Percentiles rank a stretch among this genome's conserved stretches.
Evolutionary conservation across 1,140 invertebrate species (phyloP).

Genomic region (Diachasmimorpha longicaudata): DNA sequence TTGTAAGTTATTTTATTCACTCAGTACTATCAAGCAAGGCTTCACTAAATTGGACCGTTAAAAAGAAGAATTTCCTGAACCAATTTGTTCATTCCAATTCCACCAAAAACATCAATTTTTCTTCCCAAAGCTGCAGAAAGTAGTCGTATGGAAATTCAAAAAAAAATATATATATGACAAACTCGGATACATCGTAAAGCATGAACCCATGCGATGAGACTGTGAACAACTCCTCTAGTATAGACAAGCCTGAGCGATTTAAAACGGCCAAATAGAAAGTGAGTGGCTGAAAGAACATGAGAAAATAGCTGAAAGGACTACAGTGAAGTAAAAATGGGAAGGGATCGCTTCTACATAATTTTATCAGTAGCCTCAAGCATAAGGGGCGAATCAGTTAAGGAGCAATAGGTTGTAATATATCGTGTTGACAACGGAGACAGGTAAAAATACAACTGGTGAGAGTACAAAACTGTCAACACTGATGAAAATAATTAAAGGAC

Average conservation of each 20-base stretch:
- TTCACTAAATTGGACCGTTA: background rate
- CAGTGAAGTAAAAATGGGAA: background rate
- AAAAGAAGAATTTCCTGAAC: background rate
- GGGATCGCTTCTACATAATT: background rate
- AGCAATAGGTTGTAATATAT: background rate
- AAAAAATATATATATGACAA: background rate
- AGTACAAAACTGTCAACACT: conserved; percentile 2
- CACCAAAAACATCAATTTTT: background rate
- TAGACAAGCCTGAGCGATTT: background rate
- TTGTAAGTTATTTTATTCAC: background rate
- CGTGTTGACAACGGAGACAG: background rate
- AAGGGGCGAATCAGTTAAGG: conserved; percentile 8
- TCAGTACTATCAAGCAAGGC: background rate
- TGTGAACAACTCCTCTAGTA: background rate
- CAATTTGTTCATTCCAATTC: background rate
- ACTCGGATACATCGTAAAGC: background rate
- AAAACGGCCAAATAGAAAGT: background rate
- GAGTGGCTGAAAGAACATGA: background rate
- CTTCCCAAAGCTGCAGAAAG: background rate
- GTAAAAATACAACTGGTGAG: conserved; percentile 24
- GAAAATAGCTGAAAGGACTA: background rate
- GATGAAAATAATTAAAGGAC: background rate
- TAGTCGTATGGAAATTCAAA: background rate
- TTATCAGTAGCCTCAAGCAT: background rate
- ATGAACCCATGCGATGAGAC: background rate